Evolutionary conservation across 1,140 invertebrate genomes (phyloP).

Genomic region (Nasonia longicornis): DNA sequence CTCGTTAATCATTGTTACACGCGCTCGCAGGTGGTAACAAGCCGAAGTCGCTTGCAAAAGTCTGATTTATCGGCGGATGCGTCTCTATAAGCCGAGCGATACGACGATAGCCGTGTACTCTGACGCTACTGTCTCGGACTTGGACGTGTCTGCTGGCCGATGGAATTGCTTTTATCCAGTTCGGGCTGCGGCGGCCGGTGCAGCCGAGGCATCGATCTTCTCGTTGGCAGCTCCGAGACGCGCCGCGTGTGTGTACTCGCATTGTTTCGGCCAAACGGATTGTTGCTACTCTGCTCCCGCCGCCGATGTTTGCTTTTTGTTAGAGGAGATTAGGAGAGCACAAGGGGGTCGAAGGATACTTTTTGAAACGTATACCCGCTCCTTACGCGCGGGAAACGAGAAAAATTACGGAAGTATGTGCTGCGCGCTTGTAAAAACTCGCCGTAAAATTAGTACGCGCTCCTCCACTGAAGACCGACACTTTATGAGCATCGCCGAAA

Average conservation of each 20-base stretch:
- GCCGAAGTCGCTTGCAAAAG: background rate
- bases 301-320: background rate
- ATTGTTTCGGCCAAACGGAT: background rate
- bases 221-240: background rate
- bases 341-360: background rate
- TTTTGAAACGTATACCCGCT: background rate
- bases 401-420: no score
- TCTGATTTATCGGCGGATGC: constrained; percentile 28
- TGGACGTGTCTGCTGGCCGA: constrained; percentile 15
- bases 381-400: no score
- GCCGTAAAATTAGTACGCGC: background rate
- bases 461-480: background rate
- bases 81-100: background rate
- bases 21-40: constrained; percentile 11
- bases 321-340: background rate
- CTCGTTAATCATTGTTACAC: constrained; percentile 49
- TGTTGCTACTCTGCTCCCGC: background rate
- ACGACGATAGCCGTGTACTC: no score
- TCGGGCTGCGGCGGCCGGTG: background rate
- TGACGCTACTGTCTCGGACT: background rate
- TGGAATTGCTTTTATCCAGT: constrained; percentile 37
- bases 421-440: background rate
- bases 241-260: background rate
- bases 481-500: background rate
- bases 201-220: constrained; percentile 26